A percentile compares a stretch with the other conserved stretches of the same genome.
Evolutionary conservation across 2,888 invertebrate species (phyloP).

Genomic region (Callyntrura sp.): DNA sequence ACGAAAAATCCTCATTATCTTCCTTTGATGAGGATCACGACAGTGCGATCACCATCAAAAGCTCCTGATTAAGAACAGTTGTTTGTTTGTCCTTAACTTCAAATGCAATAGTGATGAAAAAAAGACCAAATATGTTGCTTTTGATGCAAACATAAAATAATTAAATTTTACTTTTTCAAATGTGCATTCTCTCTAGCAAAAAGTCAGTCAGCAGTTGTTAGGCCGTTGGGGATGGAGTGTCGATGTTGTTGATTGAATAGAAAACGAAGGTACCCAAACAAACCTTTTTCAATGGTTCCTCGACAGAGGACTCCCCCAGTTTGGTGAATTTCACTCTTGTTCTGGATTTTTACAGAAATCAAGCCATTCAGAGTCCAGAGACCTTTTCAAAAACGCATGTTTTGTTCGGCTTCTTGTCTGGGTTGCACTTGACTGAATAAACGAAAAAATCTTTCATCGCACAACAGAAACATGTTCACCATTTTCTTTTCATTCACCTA

Average conservation of each 20-base stretch:
- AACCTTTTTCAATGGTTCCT: constrained; percentile 27
- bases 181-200: no score
- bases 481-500: not conserved
- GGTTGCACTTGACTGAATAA: constrained; percentile 26
- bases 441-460: constrained; percentile 9
- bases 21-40: no score
- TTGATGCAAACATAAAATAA: constrained; percentile 1
- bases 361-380: not conserved
- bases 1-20: constrained; percentile 25
- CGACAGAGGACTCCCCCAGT: constrained; percentile 37
- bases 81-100: not conserved
- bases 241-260: no score
- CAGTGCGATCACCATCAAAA: no score
- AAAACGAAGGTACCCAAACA: not conserved
- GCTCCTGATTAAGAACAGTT: not conserved
- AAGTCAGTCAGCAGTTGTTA: not conserved
- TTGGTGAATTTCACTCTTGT: not conserved
- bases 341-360: not conserved
- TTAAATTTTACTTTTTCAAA: constrained; percentile 4
- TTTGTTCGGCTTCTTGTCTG: not conserved
- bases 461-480: no score
- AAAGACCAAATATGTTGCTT: constrained; percentile 15
- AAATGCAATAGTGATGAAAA: not conserved
- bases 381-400: not conserved
- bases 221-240: not conserved